Base-by-base conservation (phyloP, 2,797 vertebrate genomes). In the Menidia menidia region DNA sequence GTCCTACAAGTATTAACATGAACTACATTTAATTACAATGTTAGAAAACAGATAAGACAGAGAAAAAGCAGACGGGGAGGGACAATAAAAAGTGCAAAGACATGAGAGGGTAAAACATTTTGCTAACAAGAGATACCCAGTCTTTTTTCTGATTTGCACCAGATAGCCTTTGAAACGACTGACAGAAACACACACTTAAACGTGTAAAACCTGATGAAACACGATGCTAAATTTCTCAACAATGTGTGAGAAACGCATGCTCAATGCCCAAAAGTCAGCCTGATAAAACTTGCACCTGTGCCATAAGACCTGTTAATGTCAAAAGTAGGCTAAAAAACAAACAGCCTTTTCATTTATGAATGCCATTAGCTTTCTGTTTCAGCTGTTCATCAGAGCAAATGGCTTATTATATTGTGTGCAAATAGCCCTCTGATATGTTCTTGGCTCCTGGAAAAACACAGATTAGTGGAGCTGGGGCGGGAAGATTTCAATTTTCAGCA, bases 81-180 rank as follows among this genome's bases (percentile, higher is more conserved):
- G 8, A 19, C 48, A 32, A 53, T 7, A 31, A 6, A 33, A 64
- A 56, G 13, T 30, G n/a, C 9, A 65, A 31, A 5, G 13, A 63
- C 62, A 67, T 7, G 4, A 6, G 52, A 35, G 4, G 4, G 10
- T 25, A 64, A 50, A 51, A 19, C 0, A 32, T 43, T 57, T 41
- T 12, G 19, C 4, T 61, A 19, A 13, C 45, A 59, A 52, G 32
- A 59, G 55, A 71, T 32, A 50, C 64, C 60, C 48, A 59, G 25
- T 16, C 18, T 53, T 32, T n/a, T 32, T 11, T n/a, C 18, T 7
- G 15, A 53, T 69, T 60, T 6, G 42, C 45, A 68, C 9, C 18
- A 43, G 13, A 16, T 19, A 14, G 35, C 6, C 30, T 15, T 13
- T 15, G n/a, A 43, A 59, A n/a, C 13, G 6, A 48, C 16, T 25